Percentiles rank a stretch among this genome's conserved stretches.
phyloP scores from a whole-genome alignment of 2,888 invertebrate genomes.

The Phytoseiulus persimilis region DNA sequence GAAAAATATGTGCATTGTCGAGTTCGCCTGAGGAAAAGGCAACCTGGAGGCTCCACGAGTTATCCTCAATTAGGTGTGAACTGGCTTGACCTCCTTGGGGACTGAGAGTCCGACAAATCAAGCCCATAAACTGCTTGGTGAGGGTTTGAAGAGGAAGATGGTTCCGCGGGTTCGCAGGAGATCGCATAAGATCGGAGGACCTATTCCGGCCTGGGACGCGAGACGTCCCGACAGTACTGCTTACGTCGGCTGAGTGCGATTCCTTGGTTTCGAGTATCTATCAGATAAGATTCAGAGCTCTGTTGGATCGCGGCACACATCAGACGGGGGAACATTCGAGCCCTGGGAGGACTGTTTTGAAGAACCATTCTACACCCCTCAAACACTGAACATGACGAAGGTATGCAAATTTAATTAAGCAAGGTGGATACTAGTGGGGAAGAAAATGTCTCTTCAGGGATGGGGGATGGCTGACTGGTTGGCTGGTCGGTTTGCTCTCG shows the following conservation, averaged over 20 bases:
- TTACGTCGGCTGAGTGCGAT: too few relatives aligned
- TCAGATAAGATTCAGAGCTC: too few relatives aligned
- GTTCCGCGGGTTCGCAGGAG: background rate
- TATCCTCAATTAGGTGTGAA: background rate
- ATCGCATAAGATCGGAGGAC: too few relatives aligned
- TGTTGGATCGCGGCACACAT: too few relatives aligned
- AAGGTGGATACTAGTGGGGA: slow-evolving; percentile 1
- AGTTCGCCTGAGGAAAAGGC: background rate
- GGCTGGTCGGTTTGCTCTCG: background rate
- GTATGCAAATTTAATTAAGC: slow-evolving; percentile 38
- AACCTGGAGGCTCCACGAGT: background rate
- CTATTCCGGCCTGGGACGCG: too few relatives aligned
- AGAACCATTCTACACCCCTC: background rate
- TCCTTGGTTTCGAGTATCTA: too few relatives aligned
- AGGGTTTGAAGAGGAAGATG: background rate
- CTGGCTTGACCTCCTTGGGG: background rate
- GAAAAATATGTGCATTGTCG: too few relatives aligned
- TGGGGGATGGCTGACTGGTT: background rate
- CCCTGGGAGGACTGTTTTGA: background rate
- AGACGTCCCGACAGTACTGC: too few relatives aligned
- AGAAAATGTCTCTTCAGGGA: background rate
- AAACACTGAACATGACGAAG: background rate
- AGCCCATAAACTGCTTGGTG: background rate
- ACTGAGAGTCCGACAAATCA: background rate
- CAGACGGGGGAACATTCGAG: too few relatives aligned